Evolutionary conservation across 2,113 vertebrate genomes (phyloP).

Genomic region (Rhea pennata): DNA sequence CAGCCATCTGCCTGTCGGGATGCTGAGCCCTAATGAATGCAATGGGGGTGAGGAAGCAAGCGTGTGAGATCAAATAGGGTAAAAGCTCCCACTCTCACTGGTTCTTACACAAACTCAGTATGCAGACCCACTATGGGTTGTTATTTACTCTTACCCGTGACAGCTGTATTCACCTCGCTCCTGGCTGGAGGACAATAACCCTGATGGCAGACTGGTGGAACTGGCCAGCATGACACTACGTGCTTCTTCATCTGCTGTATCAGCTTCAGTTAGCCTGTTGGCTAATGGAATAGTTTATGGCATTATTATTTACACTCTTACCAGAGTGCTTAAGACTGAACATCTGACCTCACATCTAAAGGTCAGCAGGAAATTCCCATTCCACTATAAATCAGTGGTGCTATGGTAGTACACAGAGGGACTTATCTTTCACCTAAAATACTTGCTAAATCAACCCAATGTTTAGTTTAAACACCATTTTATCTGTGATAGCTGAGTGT

Average conservation of each 20-base stretch:
- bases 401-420: background rate
- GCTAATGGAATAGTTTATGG: background rate
- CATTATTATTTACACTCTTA: background rate
- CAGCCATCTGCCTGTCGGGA: background rate
- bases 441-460: background rate
- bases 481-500: background rate
- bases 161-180: background rate
- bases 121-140: background rate
- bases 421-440: background rate
- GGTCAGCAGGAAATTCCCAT: background rate
- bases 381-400: background rate
- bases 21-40: no score
- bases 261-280: background rate
- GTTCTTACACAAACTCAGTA: background rate
- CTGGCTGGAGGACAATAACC: accelerated
- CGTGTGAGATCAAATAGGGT: background rate
- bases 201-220: no score
- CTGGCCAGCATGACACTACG: background rate
- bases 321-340: background rate
- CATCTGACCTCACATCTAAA: background rate
- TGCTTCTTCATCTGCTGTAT: background rate
- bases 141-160: background rate
- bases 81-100: background rate
- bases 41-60: background rate
- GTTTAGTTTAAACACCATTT: background rate